Evolutionary conservation across 2,113 vertebrate genomes (phyloP), one percentile per base, ranked within the genome.

Genomic region (Trinectes maculatus): DNA sequence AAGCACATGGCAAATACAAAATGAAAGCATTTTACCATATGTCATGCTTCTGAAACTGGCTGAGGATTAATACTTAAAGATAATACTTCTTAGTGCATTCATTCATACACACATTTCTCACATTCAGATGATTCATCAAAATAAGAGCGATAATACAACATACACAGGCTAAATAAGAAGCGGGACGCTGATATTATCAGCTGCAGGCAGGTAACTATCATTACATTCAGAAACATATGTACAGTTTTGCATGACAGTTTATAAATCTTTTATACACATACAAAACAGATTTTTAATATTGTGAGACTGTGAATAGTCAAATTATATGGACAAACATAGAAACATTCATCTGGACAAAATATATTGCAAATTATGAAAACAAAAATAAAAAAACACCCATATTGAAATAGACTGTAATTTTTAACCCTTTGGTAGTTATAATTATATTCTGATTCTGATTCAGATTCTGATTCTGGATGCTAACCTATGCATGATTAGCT

Each of bases 201-300:
- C 21, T 44, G 42, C n/a, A n/a, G n/a, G n/a, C n/a, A n/a, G n/a
- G n/a, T n/a, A n/a, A 66, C 69, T 77, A 70, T 31, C 22, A 59
- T 43, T 52, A 78, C 46, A 69, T 54, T 59, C 51, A 56, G 29
- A 64, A 18, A 33, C 18, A 57, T 81, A 78, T 65, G 62, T 60
- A 77, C 48, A 62, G 33, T 39, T 25, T 66, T 28, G 26, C 26
- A 43, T 69, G 51, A 71, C 43, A 62, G 4, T 51, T 78, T 59
- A 60, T 24, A 77, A 43, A 82, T 54, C 5, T 18, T 74, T 60
- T 59, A 61, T 79, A 79, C 36, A 76, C 47, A 79, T 52, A 78
- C 22, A 73, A 56, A 52, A 77, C 40, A 72, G 18, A 46, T 18
- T 37, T 61, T 75, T 25, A 39, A 74, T 22, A 39, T 19, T 31